Evolutionary conservation across 1,140 invertebrate species (phyloP).

Genomic region (Penaeus chinensis): DNA sequence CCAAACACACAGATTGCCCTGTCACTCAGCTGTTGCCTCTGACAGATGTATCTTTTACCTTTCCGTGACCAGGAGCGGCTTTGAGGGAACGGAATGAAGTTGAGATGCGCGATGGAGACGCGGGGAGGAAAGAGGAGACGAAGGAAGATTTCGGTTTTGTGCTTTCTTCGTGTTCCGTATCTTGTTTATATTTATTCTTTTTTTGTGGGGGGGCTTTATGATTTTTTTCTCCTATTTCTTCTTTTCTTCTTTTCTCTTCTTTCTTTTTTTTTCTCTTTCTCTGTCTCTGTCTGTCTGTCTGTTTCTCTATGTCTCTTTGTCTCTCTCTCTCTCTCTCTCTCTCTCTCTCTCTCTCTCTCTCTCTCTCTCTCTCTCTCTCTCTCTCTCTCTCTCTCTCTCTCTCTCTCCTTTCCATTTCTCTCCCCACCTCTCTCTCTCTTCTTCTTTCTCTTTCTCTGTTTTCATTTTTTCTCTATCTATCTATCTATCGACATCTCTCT

Average conservation of each 20-base stretch:
- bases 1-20: conserved; percentile 1
- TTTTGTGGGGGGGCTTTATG: too few relatives aligned
- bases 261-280: neutral
- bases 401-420: neutral
- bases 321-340: neutral
- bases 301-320: neutral
- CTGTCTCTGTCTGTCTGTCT: neutral
- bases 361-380: neutral
- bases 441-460: neutral
- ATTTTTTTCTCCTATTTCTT: neutral
- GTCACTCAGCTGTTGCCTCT: neutral
- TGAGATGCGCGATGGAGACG: too few relatives aligned
- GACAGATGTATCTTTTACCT: too few relatives aligned
- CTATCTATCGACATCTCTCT: neutral
- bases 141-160: too few relatives aligned
- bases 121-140: too few relatives aligned
- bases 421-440: too few relatives aligned
- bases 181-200: too few relatives aligned
- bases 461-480: neutral
- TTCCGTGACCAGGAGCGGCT: too few relatives aligned
- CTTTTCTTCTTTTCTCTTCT: neutral
- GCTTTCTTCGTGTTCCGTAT: too few relatives aligned
- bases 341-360: neutral
- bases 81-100: too few relatives aligned
- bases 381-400: neutral